Percentiles rank a stretch among this genome's conserved stretches.
These are phyloP conservation scores for Trichomalopsis sarcophagae DNA, from an alignment of 1,140 invertebrate species.

Conservation along the genomic window DNA sequence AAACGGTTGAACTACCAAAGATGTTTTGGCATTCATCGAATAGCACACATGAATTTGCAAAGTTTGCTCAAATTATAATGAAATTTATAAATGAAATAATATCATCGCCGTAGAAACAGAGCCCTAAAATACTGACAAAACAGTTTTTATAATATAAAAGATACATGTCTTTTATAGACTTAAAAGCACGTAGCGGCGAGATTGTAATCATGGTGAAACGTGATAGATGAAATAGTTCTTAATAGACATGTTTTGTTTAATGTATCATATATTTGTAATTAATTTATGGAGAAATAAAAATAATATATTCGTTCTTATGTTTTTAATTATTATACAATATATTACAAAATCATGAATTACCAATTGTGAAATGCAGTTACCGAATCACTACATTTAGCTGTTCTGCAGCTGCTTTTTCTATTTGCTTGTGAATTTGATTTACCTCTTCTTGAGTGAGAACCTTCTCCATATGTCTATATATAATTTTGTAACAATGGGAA, in stretches of 20 bases:
- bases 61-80: conserved; percentile 31
- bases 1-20: conserved; percentile 47
- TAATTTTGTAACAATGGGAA: conserved; percentile 94
- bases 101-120: conserved; percentile 16
- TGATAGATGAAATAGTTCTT: conserved; percentile 58
- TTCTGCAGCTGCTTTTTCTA: conserved; percentile 78
- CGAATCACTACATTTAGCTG: conserved; percentile 84
- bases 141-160: conserved; percentile 46
- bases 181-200: conserved; percentile 56
- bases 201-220: conserved; percentile 61
- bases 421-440: conserved; percentile 87
- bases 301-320: conserved; percentile 65
- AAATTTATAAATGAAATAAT: conserved; percentile 32
- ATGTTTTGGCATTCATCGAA: conserved; percentile 13
- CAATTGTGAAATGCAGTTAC: conserved; percentile 68
- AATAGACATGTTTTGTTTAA: conserved; percentile 63
- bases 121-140: conserved; percentile 24
- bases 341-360: conserved; percentile 31
- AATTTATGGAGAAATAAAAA: conserved; percentile 67
- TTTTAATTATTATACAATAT: conserved; percentile 35
- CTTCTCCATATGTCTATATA: conserved; percentile 95
- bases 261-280: conserved; percentile 65
- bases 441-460: conserved; percentile 93
- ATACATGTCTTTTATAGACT: conserved; percentile 47
- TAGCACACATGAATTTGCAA: conserved; percentile 20